These are phyloP conservation scores for Tiaroga cobitis DNA, from an alignment of 2,797 vertebrate genomes.

Conservation along the genomic window DNA sequence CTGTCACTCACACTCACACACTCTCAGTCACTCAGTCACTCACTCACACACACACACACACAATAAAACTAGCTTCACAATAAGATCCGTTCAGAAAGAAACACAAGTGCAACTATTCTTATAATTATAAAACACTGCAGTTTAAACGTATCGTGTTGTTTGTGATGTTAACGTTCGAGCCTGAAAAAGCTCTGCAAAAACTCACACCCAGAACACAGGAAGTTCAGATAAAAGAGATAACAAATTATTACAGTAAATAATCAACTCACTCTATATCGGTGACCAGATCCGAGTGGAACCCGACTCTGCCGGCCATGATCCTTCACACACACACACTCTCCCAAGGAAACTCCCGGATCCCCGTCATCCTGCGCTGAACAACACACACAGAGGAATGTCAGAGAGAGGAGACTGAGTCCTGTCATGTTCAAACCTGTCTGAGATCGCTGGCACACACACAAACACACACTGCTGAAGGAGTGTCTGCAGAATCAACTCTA, in stretches of 20 bases:
- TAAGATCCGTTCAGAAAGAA: no score
- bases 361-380: constrained; percentile 59
- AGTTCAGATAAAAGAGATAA: no score
- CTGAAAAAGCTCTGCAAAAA: neutral
- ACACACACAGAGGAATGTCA: neutral
- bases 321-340: neutral
- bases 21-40: no score
- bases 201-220: neutral
- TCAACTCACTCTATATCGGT: constrained; percentile 76
- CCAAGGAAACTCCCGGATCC: neutral
- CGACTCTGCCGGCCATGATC: constrained; percentile 74
- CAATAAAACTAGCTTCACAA: no score
- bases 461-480: neutral
- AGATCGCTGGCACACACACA: neutral
- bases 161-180: no score
- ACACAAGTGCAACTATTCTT: no score
- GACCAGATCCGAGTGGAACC: constrained; percentile 68
- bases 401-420: neutral
- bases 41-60: no score
- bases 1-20: neutral
- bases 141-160: no score
- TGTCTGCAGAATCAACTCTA: neutral
- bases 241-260: neutral
- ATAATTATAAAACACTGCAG: no score
- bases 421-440: constrained; percentile 41